These are phyloP conservation scores for Xestia ashworthii DNA, from an alignment of 2,888 invertebrate species.

Conservation along the genomic window DNA sequence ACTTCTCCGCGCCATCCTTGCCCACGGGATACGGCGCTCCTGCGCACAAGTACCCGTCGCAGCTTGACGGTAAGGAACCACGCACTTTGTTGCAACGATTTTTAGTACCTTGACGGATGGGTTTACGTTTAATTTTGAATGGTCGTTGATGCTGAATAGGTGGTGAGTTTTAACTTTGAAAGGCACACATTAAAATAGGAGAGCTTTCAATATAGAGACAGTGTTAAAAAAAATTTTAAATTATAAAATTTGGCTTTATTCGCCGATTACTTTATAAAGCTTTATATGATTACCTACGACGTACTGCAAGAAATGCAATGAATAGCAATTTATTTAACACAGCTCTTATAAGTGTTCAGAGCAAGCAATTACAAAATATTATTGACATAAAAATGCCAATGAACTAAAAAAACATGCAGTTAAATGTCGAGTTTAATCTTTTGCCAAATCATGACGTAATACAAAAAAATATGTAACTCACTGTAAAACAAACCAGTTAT, in stretches of 20 bases:
- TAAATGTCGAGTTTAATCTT: neutral
- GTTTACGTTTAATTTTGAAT: neutral
- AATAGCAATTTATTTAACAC: neutral
- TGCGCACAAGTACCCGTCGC: conserved; percentile 85
- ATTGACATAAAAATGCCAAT: neutral
- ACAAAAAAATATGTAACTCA: neutral
- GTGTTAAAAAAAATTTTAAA: neutral
- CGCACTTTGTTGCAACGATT: neutral
- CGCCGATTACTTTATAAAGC: conserved; percentile 29
- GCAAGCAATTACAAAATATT: neutral
- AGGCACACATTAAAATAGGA: neutral
- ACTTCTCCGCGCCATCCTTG: conserved; percentile 79
- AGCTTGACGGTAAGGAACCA: conserved; percentile 83
- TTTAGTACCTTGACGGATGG: neutral
- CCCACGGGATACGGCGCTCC: conserved; percentile 85
- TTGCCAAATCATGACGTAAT: neutral
- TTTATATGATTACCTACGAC: neutral
- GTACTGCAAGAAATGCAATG: neutral
- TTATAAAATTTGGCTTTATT: neutral
- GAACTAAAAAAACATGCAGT: neutral
- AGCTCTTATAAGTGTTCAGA: neutral
- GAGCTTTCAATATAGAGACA: neutral
- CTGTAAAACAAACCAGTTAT: conserved; percentile 10
- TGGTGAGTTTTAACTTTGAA: neutral
- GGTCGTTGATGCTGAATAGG: conserved; percentile 27